These are phyloP conservation scores for Miniopterus natalensis DNA, from an alignment of 2,113 vertebrate genomes.

Conservation along the genomic window DNA sequence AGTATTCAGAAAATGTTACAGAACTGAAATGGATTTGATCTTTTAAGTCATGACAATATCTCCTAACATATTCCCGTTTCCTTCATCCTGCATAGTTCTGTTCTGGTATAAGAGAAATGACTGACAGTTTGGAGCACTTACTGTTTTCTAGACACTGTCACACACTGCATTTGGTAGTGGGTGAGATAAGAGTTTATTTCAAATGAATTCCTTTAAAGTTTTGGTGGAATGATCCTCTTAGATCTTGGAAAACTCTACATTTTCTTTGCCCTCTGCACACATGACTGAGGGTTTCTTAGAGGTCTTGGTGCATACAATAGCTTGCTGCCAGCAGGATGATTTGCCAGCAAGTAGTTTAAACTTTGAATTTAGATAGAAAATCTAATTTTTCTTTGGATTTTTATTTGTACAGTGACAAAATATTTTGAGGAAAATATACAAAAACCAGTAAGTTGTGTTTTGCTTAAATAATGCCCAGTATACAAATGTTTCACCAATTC, in stretches of 20 bases:
- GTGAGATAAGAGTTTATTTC: neutral
- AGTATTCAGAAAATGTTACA: conserved; percentile 6
- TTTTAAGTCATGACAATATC: neutral
- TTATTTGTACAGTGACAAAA: neutral
- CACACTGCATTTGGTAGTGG: neutral
- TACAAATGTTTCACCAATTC: neutral
- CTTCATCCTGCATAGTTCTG: neutral
- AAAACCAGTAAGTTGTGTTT: neutral
- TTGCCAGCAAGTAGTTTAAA: neutral
- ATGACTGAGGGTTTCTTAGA: neutral
- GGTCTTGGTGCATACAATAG: neutral
- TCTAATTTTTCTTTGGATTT: neutral
- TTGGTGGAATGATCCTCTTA: neutral
- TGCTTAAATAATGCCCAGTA: neutral
- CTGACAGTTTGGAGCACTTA: neutral
- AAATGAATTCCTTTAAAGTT: neutral
- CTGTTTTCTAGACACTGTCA: neutral
- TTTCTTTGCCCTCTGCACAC: neutral
- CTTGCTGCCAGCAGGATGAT: neutral
- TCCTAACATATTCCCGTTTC: neutral
- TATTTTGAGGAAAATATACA: neutral
- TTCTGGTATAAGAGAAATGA: neutral
- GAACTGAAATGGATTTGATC: neutral
- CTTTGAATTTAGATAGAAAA: neutral
- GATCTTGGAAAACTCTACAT: neutral